These are phyloP conservation scores for Tinea semifulvella DNA, from an alignment of 2,888 invertebrate species.

Conservation along the genomic window DNA sequence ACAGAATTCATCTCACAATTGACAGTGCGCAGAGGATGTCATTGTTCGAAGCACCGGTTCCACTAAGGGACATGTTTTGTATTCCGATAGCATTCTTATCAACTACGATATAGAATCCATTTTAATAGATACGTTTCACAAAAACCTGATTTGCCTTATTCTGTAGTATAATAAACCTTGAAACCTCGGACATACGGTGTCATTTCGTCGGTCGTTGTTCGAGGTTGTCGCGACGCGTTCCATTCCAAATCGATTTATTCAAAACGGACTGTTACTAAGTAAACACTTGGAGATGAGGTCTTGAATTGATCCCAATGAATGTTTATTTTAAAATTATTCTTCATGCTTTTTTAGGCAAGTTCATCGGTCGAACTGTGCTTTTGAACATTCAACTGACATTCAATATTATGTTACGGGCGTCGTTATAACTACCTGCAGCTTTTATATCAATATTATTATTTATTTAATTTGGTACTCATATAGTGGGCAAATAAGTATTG, in stretches of 20 bases:
- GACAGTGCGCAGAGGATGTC: constrained; percentile 35
- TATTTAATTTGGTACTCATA: constrained; percentile 2
- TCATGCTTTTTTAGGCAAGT: constrained; percentile 48
- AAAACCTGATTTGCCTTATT: constrained; percentile 1
- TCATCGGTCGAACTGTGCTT: constrained; percentile 29
- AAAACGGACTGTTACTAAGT: constrained; percentile 60
- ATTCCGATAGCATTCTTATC: constrained; percentile 26
- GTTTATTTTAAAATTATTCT: constrained; percentile 53
- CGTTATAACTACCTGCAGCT: neutral
- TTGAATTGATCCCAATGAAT: constrained; percentile 52
- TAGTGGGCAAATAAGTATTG: too few species aligned
- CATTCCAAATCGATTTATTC: constrained; percentile 51
- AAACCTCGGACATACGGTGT: neutral
- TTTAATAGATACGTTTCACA: constrained; percentile 6
- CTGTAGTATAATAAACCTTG: neutral
- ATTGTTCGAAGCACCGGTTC: constrained; percentile 25
- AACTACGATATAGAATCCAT: constrained; percentile 24
- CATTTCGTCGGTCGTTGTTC: neutral
- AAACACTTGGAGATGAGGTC: constrained; percentile 53
- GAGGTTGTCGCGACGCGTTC: constrained; percentile 18
- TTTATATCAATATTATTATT: constrained; percentile 8
- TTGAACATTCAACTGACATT: neutral
- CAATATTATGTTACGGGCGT: neutral
- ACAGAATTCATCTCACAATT: constrained; percentile 32
- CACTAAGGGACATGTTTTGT: constrained; percentile 16